Conservation (phyloP, 2,888 invertebrate species). For the Himalopsyche anomala region DNA sequence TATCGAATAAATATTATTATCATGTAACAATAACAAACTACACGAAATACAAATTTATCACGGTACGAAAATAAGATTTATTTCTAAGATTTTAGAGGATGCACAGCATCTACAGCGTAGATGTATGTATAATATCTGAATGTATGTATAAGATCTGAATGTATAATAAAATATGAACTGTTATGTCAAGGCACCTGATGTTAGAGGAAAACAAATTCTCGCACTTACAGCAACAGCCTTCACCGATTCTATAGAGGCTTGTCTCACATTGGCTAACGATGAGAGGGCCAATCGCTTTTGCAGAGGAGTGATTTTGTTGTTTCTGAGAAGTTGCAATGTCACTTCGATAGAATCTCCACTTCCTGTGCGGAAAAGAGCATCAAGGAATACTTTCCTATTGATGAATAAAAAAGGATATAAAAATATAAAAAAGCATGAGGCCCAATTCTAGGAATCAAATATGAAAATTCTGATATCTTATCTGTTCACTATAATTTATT, state of each 20-base stretch:
- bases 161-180: no score
- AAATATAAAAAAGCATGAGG: neutral
- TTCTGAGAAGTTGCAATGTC: slow-evolving; percentile 80
- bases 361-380: slow-evolving; percentile 88
- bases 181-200: no score
- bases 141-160: no score
- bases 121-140: no score
- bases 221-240: slow-evolving; percentile 78
- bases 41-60: no score
- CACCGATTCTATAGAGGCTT: slow-evolving; percentile 82
- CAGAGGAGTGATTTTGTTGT: slow-evolving; percentile 76
- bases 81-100: no score
- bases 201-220: neutral
- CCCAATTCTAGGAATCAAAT: neutral
- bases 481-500: no score
- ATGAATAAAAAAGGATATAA: slow-evolving; percentile 47
- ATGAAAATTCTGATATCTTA: neutral
- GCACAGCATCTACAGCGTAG: no score
- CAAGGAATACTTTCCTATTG: slow-evolving; percentile 84
- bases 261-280: slow-evolving; percentile 81
- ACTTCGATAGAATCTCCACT: slow-evolving; percentile 88
- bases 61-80: no score
- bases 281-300: slow-evolving; percentile 81
- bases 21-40: no score
- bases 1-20: no score